phyloP scores from a whole-genome alignment of 2,797 vertebrate genomes.

The Enteromius argenteus region DNA sequence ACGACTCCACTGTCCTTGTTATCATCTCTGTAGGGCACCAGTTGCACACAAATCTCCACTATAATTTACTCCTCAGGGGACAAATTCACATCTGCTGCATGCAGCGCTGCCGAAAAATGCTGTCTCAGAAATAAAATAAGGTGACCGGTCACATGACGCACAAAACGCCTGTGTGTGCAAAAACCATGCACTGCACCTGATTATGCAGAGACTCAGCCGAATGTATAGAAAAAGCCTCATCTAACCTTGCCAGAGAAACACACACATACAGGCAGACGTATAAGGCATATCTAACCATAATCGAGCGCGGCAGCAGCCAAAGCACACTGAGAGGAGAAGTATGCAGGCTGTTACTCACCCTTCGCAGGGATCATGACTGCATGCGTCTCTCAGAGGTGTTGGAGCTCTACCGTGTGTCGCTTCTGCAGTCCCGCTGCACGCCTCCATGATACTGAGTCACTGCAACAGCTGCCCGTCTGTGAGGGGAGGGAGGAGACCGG shows the following conservation, averaged over 20 bases:
- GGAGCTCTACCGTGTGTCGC: conserved; percentile 78
- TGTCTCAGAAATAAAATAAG: conserved; percentile 25
- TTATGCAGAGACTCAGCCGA: conserved; percentile 28
- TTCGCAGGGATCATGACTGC: conserved; percentile 79
- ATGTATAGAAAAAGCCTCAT: conserved; percentile 26
- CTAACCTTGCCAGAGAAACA: conserved; percentile 46
- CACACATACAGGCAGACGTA: conserved; percentile 8
- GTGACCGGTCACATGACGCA: conserved; percentile 34
- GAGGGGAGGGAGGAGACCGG: conserved; percentile 49
- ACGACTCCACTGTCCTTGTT: not conserved
- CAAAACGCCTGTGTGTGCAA: conserved; percentile 35
- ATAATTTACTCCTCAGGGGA: conserved; percentile 30
- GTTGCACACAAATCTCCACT: conserved; percentile 40
- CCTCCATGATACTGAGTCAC: conserved; percentile 82
- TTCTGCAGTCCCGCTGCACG: conserved; percentile 80
- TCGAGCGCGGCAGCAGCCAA: not conserved
- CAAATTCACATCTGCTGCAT: conserved; percentile 33
- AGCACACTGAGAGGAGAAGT: conserved; percentile 25
- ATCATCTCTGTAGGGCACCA: conserved; percentile 48
- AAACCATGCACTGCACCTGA: conserved; percentile 38
- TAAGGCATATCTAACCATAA: conserved; percentile 47
- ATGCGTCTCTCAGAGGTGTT: conserved; percentile 76
- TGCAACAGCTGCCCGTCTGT: conserved; percentile 76
- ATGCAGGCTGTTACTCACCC: conserved; percentile 72
- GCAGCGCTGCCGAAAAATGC: conserved; percentile 23